Base-by-base conservation (phyloP, 1,140 invertebrate genomes). In the Oscheius sp. region DNA sequence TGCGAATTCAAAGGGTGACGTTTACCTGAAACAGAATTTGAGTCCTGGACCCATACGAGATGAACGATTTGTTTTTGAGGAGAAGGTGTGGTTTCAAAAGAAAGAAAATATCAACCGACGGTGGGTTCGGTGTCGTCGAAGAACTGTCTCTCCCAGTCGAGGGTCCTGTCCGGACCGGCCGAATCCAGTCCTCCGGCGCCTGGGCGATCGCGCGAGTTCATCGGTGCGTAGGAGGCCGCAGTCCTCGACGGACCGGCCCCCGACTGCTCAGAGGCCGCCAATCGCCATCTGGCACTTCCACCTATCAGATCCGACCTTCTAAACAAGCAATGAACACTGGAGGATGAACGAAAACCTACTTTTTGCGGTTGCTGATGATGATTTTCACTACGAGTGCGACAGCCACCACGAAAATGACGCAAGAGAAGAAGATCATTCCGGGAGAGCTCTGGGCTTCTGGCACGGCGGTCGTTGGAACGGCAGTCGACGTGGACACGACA, bases 111-210 rank as follows among this genome's bases (percentile, higher is more conserved):
- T 34, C 31, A 49, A 34, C 64, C 62, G 20, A 74, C 72, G 2
- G 63, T 68, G 3, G 49, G 68, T 74, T 74, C 72, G 13, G 63
- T 61, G 36, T 74, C 72, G 55, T 74, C 72, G 29, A 74, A 74
- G 55, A 74, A 74, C 34, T 74, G 72, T n/a, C 72, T 46, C 38
- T 74, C 72, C 72, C 72, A 74, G 31, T 74, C 72, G 2, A 74
- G 28, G 31, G 46, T 18, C 18, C 1, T 64, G 3, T 58, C 66
- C n/a, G 45, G 66, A 20, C 38, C 38, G 2, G 20, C 29, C 15
- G 45, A 58, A 31, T 68, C 61, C 13, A 63, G 0, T 1, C 61
- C 61, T 0, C 36, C 49, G 7, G 23, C 49, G 7, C 7, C 49
- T 4, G 49, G 7, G 28, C 49, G 49, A 20, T 23, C 49, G 15